Conservation (phyloP, 1,140 invertebrate genomes). For the Bacillus rossius region DNA sequence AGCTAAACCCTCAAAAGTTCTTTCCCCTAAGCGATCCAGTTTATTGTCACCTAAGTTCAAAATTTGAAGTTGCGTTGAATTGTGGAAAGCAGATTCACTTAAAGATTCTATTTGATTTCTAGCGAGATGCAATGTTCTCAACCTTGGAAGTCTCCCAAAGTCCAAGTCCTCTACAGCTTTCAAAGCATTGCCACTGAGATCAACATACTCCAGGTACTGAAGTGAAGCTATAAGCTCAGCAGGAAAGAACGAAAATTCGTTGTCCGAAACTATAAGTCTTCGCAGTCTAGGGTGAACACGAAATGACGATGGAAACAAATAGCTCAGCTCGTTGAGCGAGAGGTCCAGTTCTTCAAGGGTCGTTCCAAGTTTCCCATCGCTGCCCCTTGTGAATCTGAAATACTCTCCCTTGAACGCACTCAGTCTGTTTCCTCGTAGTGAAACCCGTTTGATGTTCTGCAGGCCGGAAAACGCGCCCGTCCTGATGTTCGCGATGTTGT, state of each 20-base stretch:
- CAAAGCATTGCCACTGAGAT: slow-evolving; percentile 70
- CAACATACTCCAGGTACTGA: slow-evolving; percentile 65
- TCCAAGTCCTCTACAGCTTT: slow-evolving; percentile 74
- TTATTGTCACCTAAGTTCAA: slow-evolving; percentile 71
- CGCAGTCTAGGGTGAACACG: slow-evolving; percentile 69
- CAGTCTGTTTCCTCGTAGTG: slow-evolving; percentile 62
- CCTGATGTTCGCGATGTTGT: slow-evolving; percentile 69
- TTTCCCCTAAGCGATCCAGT: slow-evolving; percentile 66
- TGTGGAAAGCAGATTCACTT: slow-evolving; percentile 82
- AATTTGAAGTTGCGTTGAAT: slow-evolving; percentile 79
- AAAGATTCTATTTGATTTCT: slow-evolving; percentile 73
- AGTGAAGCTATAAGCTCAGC: slow-evolving; percentile 69
- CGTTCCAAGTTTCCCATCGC: slow-evolving; percentile 31
- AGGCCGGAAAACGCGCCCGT: slow-evolving; percentile 59
- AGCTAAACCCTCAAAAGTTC: slow-evolving; percentile 75
- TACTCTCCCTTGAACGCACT: slow-evolving; percentile 73
- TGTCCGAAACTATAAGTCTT: slow-evolving; percentile 59
- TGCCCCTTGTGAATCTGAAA: slow-evolving; percentile 53
- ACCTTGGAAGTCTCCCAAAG: slow-evolving; percentile 69
- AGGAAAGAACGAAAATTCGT: slow-evolving; percentile 76
- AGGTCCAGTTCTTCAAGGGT: slow-evolving; percentile 66
- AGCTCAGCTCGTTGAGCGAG: slow-evolving; percentile 68
- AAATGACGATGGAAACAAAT: slow-evolving; percentile 75
- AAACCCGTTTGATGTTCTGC: slow-evolving; percentile 61
- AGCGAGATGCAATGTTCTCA: slow-evolving; percentile 61